These are phyloP conservation scores for Fringilla coelebs DNA, from an alignment of 2,797 vertebrate genomes.

Conservation along the genomic window DNA sequence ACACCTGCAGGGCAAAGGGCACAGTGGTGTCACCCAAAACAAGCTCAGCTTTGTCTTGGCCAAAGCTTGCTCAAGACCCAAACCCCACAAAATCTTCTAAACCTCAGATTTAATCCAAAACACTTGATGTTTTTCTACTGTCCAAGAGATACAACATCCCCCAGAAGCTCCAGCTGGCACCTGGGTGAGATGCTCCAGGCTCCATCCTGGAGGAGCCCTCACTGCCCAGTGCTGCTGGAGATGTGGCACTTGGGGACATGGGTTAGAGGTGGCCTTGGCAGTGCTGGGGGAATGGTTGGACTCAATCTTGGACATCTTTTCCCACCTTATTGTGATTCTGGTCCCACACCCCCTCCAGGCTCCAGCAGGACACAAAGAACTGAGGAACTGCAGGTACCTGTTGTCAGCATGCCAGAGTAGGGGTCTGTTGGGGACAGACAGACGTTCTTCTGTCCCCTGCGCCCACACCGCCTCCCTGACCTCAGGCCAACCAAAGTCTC, in stretches of 20 bases:
- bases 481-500: constrained; percentile 71
- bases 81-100: not conserved
- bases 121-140: not conserved
- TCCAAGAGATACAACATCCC: not conserved
- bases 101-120: not conserved
- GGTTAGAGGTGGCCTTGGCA: not conserved
- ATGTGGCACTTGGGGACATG: not conserved
- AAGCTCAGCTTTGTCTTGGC: not conserved
- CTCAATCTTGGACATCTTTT: not conserved
- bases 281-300: fast-evolving
- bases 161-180: not conserved
- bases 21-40: not conserved
- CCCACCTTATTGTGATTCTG: not conserved
- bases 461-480: constrained; percentile 80
- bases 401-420: constrained; percentile 76
- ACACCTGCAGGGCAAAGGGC: constrained; percentile 63
- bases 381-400: constrained; percentile 64
- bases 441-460: constrained; percentile 80
- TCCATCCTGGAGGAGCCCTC: not conserved
- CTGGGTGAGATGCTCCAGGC: not conserved
- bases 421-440: constrained; percentile 82
- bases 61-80: not conserved
- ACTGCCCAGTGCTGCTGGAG: not conserved
- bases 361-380: not conserved
- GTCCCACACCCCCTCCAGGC: not conserved